Evolutionary conservation across 2,888 invertebrate species (phyloP), one percentile per base, ranked within the genome.

Genomic region (Zootermopsis nevadensis): DNA sequence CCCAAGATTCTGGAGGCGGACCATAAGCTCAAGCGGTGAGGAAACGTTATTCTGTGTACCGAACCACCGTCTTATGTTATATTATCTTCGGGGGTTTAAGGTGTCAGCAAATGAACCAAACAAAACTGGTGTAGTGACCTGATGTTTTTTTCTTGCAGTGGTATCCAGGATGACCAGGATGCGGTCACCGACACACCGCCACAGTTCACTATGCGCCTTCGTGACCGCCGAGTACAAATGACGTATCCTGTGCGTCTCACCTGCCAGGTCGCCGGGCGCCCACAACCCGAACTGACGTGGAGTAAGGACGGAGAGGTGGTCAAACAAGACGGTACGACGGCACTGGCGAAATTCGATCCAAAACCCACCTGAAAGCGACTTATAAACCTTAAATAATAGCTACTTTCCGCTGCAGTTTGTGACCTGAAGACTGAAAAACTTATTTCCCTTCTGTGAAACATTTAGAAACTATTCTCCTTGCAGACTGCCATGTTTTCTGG

Each of bases 171-270:
- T 15, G 84, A 82, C 69, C 88, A 87, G 10, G 79, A 83, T 12
- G 22, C 80, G 24, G 42, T 33, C 24, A 38, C 53, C 1, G 93
- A 93, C 84, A 91, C 91, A 83, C 93, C 95, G 0, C 97, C 97
- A 0, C 95, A 96, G 88, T 96, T 97, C 88, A 95, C 96, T 0
- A 96, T 97, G 96, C 92, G 96, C 3, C 90, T 97, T 12, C 91
- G 96, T 6, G 96, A 97, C 88, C 91, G 96, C 35, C 92, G 96
- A n/a, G 95, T 96, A 0, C 96, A 96, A 89, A 93, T 94, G 2
- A 94, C 95, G 0, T 96, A 95, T 88, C 96, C 96, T 0, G 96
- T 97, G 8, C 92, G 97, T 48, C 90, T 98, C 38, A 97, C 97
- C 0, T 97, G 97, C 87, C 96, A 97, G 89, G 93, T 96, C 3